These are phyloP conservation scores for Propithecus coquereli DNA, from an alignment of 2,113 vertebrate species.

Conservation along the genomic window DNA sequence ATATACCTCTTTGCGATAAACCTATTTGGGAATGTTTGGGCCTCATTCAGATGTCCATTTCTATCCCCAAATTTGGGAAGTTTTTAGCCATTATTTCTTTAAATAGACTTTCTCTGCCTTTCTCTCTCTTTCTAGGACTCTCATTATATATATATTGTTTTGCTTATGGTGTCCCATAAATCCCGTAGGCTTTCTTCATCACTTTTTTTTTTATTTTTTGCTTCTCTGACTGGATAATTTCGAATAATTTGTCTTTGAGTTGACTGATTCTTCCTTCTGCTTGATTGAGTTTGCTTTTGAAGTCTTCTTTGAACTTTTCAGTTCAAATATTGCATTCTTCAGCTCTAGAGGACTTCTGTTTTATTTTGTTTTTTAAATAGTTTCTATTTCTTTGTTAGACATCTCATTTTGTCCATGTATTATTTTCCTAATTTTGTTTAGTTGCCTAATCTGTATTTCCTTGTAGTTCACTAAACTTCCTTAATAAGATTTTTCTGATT, in stretches of 20 bases:
- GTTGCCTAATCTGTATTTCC: background rate
- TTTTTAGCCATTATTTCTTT: background rate
- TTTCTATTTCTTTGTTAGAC: background rate
- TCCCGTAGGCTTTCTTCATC: background rate
- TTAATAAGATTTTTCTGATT: background rate
- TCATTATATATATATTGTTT: background rate
- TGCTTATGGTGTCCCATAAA: background rate
- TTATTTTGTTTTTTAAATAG: background rate
- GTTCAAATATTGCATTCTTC: background rate
- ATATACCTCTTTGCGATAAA: background rate
- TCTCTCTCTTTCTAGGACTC: background rate
- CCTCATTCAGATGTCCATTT: background rate
- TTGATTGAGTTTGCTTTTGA: background rate
- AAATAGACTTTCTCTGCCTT: background rate
- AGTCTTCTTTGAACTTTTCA: background rate
- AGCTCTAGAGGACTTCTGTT: background rate
- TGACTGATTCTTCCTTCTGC: background rate
- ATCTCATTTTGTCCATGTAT: background rate
- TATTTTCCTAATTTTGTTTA: background rate
- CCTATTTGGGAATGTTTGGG: background rate
- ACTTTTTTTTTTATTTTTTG: background rate
- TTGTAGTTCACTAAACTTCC: background rate
- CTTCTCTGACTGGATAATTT: background rate
- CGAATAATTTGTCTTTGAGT: background rate
- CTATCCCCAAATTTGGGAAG: background rate